These are phyloP conservation scores for Valencia hispanica DNA, from an alignment of 2,797 vertebrate species.

Conservation along the genomic window DNA sequence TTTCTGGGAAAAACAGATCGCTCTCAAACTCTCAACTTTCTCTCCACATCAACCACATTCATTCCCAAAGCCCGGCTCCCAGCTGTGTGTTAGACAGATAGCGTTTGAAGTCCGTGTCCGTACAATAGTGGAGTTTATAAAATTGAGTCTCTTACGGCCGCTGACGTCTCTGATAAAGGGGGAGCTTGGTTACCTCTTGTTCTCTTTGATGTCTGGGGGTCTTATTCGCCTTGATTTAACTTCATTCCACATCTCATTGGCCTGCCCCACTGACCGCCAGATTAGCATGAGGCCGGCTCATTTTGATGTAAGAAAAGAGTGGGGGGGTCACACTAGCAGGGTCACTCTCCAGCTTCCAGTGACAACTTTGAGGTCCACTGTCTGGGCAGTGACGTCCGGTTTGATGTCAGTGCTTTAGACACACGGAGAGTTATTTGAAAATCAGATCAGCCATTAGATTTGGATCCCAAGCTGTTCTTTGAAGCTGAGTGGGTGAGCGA, in stretches of 20 bases:
- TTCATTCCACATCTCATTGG: slow-evolving; percentile 71
- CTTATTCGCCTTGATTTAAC: slow-evolving; percentile 52
- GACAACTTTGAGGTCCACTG: slow-evolving; percentile 55
- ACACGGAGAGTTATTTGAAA: slow-evolving; percentile 66
- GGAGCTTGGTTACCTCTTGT: slow-evolving; percentile 30
- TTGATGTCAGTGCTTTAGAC: slow-evolving; percentile 56
- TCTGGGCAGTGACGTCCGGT: slow-evolving; percentile 30
- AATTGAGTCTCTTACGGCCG: slow-evolving; percentile 56
- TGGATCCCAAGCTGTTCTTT: slow-evolving; percentile 58
- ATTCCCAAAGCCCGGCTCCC: slow-evolving; percentile 50
- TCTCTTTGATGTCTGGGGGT: slow-evolving; percentile 60
- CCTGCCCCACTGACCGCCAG: slow-evolving; percentile 53
- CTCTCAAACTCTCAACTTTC: slow-evolving; percentile 70
- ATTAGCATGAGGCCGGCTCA: slow-evolving; percentile 51
- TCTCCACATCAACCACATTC: slow-evolving; percentile 53
- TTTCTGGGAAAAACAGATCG: slow-evolving; percentile 79
- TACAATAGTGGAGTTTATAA: slow-evolving; percentile 69
- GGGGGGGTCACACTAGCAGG: slow-evolving; percentile 38
- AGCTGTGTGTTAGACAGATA: slow-evolving; percentile 65
- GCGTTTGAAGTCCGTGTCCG: slow-evolving; percentile 62
- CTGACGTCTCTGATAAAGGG: slow-evolving; percentile 57
- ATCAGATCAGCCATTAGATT: slow-evolving; percentile 62
- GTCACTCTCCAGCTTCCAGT: slow-evolving; percentile 39
- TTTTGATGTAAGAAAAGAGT: slow-evolving; percentile 62
- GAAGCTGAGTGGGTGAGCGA: slow-evolving; percentile 38